Conservation (phyloP, 2,113 vertebrate species). For the Ranitomeya variabilis region DNA sequence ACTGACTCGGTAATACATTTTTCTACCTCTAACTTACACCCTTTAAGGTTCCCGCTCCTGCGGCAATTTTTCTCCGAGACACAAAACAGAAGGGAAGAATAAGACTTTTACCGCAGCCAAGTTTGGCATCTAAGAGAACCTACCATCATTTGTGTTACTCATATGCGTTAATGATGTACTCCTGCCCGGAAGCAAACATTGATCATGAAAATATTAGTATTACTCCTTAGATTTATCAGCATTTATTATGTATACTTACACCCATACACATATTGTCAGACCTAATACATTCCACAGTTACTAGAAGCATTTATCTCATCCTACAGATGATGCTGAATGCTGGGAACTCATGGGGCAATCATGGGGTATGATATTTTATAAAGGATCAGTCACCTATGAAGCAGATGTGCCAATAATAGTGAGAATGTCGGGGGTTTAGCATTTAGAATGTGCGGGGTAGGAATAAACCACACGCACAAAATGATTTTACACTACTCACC, state of each 20-base stretch:
- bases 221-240: neutral
- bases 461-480: neutral
- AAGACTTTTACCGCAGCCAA: no score
- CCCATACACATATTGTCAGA: neutral
- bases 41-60: no score
- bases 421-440: neutral
- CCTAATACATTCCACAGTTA: neutral
- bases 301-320: neutral
- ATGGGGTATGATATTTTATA: no score
- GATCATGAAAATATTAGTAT: neutral
- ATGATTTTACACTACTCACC: neutral
- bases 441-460: neutral
- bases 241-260: neutral
- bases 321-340: neutral
- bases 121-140: no score
- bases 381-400: neutral
- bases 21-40: no score
- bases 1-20: no score
- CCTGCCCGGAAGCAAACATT: neutral
- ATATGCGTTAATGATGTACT: neutral
- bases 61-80: no score
- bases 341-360: no score
- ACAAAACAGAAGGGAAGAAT: no score
- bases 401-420: neutral
- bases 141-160: neutral